Evolutionary conservation across 2,113 vertebrate species (phyloP), one percentile per base, ranked within the genome.

Genomic region (Myotis davidii): DNA sequence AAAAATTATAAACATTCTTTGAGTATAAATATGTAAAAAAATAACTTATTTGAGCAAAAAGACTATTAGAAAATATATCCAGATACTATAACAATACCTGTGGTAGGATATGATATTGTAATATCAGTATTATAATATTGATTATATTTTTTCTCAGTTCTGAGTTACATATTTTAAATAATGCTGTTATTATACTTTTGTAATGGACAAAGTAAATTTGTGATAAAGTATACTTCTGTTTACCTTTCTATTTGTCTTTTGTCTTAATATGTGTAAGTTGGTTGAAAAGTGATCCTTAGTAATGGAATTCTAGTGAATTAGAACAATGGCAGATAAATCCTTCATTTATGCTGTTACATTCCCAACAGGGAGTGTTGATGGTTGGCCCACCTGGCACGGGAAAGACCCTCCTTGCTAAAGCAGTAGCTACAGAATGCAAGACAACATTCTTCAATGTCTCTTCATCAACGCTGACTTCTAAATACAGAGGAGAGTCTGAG

Each of bases 381-480:
- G 99, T 99, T 91, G 99, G 99, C 77, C 99, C 99, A 29, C 99
- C 99, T 21, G 99, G 99, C 64, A 99, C 99, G 0, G 99, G 99
- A 42, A 99, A 99, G 97, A 99, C 99, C 0, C 99, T 99, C 0
- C 94, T 99, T 95, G 99, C 99, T 77, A 99, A 99, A 99, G 99
- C 99, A 12, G 99, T 99, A 21, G 99, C 99, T 23, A 99, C 99
- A 1, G 99, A 99, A 97, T 99, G 99, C 98, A 99, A 99, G 98
- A 99, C 99, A 92, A 99, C 99, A 1, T 99, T 99, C 98, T 99
- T 99, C 98, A 99, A 99, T 8, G 98, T 99, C 77, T 99, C 99
- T 50, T 99, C 99, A 0, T 99, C 99, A 12, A 99, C 99, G 0
- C 99, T 99, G 85, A 99, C 99, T 93, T 99, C 99, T 95, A 99